Conservation (phyloP, 2,797 vertebrate genomes). For the Jordanella pulchra region DNA sequence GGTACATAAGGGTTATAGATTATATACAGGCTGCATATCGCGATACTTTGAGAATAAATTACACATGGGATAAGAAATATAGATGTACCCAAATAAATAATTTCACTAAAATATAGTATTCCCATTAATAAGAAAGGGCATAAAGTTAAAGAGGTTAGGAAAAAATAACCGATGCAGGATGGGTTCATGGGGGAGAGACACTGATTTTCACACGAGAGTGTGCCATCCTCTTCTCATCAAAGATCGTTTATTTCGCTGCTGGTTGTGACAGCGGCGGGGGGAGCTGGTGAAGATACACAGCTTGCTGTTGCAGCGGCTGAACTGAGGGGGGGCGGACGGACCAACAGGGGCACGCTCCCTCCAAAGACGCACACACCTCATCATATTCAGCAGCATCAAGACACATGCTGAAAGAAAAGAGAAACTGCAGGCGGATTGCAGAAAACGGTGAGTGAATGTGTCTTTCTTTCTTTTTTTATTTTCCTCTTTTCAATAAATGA, state of each 20-base stretch:
- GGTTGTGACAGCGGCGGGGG: conserved; percentile 60
- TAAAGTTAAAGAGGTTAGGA: background rate
- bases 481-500: background rate
- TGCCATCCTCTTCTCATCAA: accelerated
- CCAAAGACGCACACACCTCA: conserved; percentile 27
- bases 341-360: conserved; percentile 52
- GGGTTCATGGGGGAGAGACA: background rate
- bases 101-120: no score
- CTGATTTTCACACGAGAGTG: background rate
- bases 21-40: no score
- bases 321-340: conserved; percentile 41
- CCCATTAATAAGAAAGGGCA: background rate
- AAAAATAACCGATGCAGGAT: background rate
- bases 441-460: conserved; percentile 57
- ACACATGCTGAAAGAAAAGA: conserved; percentile 24
- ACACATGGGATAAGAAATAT: no score
- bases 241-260: conserved; percentile 61
- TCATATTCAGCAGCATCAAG: conserved; percentile 42
- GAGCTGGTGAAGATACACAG: conserved; percentile 65
- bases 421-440: conserved; percentile 29
- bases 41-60: no score
- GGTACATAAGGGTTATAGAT: no score
- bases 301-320: conserved; percentile 72
- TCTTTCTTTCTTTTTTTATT: background rate
- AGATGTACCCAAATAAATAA: no score